A percentile compares a stretch with the other conserved stretches of the same genome.
These are phyloP conservation scores for Xanthia icteritia DNA, from an alignment of 2,888 invertebrate genomes.

Conservation along the genomic window DNA sequence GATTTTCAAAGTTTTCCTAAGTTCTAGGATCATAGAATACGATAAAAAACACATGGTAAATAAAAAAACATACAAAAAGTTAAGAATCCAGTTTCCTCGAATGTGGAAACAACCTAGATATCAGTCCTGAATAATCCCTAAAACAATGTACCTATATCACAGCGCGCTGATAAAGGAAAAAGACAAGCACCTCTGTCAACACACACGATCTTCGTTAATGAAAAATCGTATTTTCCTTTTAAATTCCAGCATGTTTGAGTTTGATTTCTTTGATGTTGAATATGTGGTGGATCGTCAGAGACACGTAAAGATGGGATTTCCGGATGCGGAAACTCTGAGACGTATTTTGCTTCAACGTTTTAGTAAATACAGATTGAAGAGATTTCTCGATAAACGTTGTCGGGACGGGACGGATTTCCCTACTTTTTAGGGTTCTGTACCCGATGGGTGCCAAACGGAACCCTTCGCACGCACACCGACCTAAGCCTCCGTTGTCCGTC, in stretches of 20 bases:
- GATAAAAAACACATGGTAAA: neutral
- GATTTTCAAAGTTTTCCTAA: neutral
- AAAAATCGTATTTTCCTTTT: conserved; percentile 17
- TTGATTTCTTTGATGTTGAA: conserved; percentile 33
- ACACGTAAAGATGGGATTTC: conserved; percentile 8
- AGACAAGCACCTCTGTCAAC: neutral
- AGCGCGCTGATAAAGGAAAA: conserved; percentile 4
- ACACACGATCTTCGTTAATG: conserved; percentile 28
- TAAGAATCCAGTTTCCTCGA: too few relatives aligned
- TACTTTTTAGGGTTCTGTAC: neutral
- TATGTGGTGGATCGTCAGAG: neutral
- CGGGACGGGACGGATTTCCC: conserved; percentile 5
- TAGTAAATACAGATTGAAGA: neutral
- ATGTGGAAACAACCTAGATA: neutral
- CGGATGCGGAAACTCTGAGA: neutral
- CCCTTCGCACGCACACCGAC: too few relatives aligned
- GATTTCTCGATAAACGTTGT: neutral
- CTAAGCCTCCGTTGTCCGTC: too few relatives aligned
- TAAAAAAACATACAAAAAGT: too few relatives aligned
- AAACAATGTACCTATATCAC: conserved; percentile 1
- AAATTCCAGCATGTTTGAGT: conserved; percentile 6
- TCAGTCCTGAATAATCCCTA: neutral
- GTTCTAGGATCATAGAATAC: neutral
- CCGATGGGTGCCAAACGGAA: too few relatives aligned
- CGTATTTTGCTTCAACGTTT: conserved; percentile 5